These are phyloP conservation scores for Synergus laeviventris DNA, from an alignment of 2,888 invertebrate genomes.

Conservation along the genomic window DNA sequence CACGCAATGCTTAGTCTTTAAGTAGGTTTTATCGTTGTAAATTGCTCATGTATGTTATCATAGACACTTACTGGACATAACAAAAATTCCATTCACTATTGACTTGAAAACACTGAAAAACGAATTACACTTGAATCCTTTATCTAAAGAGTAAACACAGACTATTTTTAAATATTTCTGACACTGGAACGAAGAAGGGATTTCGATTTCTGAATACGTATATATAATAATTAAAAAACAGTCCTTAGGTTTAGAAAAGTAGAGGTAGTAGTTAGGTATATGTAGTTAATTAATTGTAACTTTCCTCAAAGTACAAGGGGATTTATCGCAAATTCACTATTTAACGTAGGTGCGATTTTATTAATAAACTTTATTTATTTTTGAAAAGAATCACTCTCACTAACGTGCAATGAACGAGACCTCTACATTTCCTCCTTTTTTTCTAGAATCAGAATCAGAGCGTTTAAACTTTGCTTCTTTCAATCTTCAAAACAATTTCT, in stretches of 20 bases:
- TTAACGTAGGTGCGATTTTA: constrained; percentile 35
- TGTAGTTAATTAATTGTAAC: constrained; percentile 39
- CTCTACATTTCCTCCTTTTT: constrained; percentile 42
- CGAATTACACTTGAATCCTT: not conserved
- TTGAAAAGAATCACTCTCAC: not conserved
- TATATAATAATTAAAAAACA: constrained; percentile 19
- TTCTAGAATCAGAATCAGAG: not conserved
- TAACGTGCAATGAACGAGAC: constrained; percentile 32
- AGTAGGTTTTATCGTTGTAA: constrained; percentile 55
- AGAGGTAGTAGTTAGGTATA: constrained; percentile 32
- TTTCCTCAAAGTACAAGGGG: constrained; percentile 38
- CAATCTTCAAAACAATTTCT: not conserved
- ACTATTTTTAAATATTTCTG: not conserved
- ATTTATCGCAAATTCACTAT: constrained; percentile 38
- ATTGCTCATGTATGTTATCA: constrained; percentile 53
- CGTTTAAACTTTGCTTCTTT: not conserved
- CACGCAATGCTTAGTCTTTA: constrained; percentile 52
- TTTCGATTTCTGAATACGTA: constrained; percentile 11
- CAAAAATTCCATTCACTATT: constrained; percentile 1
- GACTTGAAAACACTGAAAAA: not conserved
- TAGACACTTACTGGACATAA: constrained; percentile 31
- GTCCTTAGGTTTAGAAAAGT: constrained; percentile 40
- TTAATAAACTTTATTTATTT: constrained; percentile 42
- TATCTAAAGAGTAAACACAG: constrained; percentile 18
- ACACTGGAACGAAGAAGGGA: constrained; percentile 5